A percentile compares a stretch with the other conserved stretches of the same genome.
These are phyloP conservation scores for Pyrrhia umbra DNA, from an alignment of 2,888 invertebrate species.

Conservation along the genomic window DNA sequence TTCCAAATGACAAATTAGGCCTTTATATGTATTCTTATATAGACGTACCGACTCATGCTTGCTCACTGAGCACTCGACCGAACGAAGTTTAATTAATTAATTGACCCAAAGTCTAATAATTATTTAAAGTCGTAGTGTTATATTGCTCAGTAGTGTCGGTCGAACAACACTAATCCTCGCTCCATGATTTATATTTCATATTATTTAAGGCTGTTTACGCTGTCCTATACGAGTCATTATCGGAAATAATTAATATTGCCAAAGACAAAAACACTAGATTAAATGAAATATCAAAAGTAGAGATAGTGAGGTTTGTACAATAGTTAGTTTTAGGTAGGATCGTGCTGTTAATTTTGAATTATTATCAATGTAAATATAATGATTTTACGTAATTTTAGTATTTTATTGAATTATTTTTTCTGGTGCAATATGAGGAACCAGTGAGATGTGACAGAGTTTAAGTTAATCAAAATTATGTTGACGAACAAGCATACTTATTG, in stretches of 20 bases:
- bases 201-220: slow-evolving; percentile 62
- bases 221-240: slow-evolving; percentile 61
- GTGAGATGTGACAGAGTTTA: slow-evolving; percentile 49
- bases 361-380: slow-evolving; percentile 63
- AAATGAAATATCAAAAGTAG: slow-evolving; percentile 69
- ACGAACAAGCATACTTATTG: slow-evolving; percentile 45
- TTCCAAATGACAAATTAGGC: slow-evolving; percentile 61
- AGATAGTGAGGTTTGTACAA: slow-evolving; percentile 77
- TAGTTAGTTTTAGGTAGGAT: slow-evolving; percentile 71
- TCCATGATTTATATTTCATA: slow-evolving; percentile 57
- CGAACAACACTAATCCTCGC: slow-evolving; percentile 48
- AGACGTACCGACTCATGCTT: slow-evolving; percentile 39
- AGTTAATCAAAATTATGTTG: slow-evolving; percentile 51
- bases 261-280: slow-evolving; percentile 75
- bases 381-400: slow-evolving; percentile 60
- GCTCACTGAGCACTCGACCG: slow-evolving; percentile 44
- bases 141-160: slow-evolving; percentile 48
- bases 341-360: slow-evolving; percentile 65
- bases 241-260: slow-evolving; percentile 74
- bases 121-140: slow-evolving; percentile 42
- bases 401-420: slow-evolving; percentile 48
- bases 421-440: slow-evolving; percentile 62
- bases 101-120: slow-evolving; percentile 39
- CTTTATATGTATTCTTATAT: slow-evolving; percentile 49
- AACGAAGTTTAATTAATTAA: too few relatives aligned